These are phyloP conservation scores for Nycticebus coucang DNA, from an alignment of 2,113 vertebrate species.

Conservation along the genomic window DNA sequence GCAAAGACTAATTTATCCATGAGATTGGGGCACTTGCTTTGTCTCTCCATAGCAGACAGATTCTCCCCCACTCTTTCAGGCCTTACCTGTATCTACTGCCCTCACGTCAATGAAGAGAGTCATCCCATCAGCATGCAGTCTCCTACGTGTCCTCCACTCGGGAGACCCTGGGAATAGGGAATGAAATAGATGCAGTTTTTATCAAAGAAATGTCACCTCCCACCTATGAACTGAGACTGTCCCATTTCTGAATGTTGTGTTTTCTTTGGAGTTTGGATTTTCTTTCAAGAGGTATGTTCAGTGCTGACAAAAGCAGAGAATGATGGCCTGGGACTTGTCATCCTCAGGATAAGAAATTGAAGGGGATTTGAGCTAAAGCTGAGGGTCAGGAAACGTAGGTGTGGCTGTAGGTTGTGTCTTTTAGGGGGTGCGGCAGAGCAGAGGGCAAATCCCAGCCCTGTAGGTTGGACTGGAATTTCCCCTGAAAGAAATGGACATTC, in stretches of 20 bases:
- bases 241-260: neutral
- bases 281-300: neutral
- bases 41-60: neutral
- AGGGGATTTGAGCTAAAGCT: neutral
- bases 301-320: neutral
- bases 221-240: neutral
- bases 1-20: neutral
- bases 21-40: no score
- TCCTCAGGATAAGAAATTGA: neutral
- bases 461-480: conserved; percentile 25
- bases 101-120: neutral
- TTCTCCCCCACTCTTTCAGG: neutral
- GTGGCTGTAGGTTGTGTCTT: neutral
- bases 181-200: neutral
- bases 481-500: conserved; percentile 48
- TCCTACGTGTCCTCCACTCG: no score
- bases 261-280: neutral
- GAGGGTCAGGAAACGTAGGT: neutral
- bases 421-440: neutral
- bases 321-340: neutral
- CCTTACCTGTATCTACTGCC: no score
- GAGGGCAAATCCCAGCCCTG: neutral
- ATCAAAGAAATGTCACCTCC: neutral
- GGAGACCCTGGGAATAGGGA: neutral
- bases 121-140: accelerated